Percentiles rank a stretch among this genome's conserved stretches.
phyloP scores from a whole-genome alignment of 2,113 vertebrate species.

The Condylura cristata region DNA sequence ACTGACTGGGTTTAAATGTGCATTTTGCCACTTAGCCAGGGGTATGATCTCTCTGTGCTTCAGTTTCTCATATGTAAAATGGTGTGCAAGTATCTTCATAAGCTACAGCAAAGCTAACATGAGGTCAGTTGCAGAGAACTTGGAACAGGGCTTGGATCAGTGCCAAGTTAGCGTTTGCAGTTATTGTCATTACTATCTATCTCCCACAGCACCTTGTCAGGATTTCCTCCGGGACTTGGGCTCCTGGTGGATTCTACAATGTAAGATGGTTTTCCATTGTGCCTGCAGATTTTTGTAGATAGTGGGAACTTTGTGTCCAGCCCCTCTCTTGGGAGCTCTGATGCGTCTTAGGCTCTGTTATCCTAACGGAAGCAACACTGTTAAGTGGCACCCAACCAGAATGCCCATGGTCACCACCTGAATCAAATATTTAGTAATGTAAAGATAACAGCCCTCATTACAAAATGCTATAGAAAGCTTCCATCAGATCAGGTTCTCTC shows the following conservation, averaged over 20 bases:
- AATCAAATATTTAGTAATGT: background rate
- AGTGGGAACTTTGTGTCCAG: background rate
- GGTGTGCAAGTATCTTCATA: background rate
- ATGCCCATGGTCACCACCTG: background rate
- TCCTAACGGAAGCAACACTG: background rate
- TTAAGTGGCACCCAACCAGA: background rate
- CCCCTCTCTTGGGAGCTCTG: background rate
- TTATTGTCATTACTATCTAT: background rate
- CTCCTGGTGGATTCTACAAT: background rate
- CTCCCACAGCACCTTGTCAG: background rate
- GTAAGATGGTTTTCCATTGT: background rate
- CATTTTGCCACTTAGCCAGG: background rate
- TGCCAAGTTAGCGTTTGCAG: background rate
- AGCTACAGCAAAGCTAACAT: background rate
- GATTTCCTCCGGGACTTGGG: background rate
- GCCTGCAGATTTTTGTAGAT: background rate
- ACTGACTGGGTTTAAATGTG: background rate
- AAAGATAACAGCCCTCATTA: background rate
- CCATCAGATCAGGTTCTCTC: background rate
- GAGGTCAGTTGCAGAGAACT: background rate
- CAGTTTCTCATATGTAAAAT: background rate
- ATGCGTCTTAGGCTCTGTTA: background rate
- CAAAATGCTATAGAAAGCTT: background rate
- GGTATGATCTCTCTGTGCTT: background rate
- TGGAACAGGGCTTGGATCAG: background rate